A percentile compares a stretch with the other conserved stretches of the same genome.
Evolutionary conservation across 1,140 invertebrate genomes (phyloP).

Genomic region (Telenomus remus): DNA sequence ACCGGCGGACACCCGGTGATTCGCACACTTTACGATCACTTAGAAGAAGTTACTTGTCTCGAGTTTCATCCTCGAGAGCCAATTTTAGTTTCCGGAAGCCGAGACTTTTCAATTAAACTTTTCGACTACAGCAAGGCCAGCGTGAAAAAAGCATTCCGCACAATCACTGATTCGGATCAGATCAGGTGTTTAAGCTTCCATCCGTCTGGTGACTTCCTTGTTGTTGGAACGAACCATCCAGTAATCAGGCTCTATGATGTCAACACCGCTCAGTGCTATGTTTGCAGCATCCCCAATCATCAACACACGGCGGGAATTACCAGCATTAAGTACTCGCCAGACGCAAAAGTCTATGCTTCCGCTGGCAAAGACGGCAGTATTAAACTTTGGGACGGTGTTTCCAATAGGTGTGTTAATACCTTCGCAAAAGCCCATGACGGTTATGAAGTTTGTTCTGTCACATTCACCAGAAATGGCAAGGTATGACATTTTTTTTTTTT

Average conservation of each 20-base stretch:
- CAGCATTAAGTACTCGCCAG: conserved; percentile 85
- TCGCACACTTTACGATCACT: conserved; percentile 97
- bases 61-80: conserved; percentile 97
- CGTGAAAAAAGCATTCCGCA: conserved; percentile 97
- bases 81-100: conserved; percentile 94
- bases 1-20: conserved; percentile 98
- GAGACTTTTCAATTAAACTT: conserved; percentile 95
- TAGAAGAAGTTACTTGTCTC: conserved; percentile 96
- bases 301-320: conserved; percentile 94
- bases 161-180: conserved; percentile 93
- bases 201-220: conserved; percentile 94
- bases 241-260: conserved; percentile 95
- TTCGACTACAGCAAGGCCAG: conserved; percentile 99
- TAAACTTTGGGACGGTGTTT: conserved; percentile 97
- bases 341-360: conserved; percentile 92
- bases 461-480: conserved; percentile 97
- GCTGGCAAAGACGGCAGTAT: conserved; percentile 95
- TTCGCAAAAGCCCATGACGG: conserved; percentile 96
- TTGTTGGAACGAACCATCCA: conserved; percentile 95
- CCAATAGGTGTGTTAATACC: conserved; percentile 95
- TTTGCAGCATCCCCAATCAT: conserved; percentile 91
- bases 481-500: conserved; percentile 71
- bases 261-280: conserved; percentile 96
- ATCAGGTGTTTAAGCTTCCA: conserved; percentile 94
- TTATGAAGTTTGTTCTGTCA: conserved; percentile 93